These are phyloP conservation scores for Oryzias celebensis DNA, from an alignment of 2,113 vertebrate genomes.

Conservation along the genomic window DNA sequence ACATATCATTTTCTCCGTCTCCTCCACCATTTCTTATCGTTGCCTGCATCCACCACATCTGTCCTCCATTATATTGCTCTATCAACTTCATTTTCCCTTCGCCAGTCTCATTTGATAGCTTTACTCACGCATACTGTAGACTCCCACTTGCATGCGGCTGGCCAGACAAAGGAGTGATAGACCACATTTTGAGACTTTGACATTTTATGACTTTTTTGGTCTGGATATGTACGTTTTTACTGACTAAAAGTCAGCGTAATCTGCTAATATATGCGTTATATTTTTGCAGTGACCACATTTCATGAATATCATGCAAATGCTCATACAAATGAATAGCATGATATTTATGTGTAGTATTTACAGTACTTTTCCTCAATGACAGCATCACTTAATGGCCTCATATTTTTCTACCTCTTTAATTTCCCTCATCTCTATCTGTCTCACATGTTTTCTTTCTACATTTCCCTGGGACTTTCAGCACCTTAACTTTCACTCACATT, in stretches of 20 bases:
- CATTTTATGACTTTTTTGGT: conserved; percentile 42
- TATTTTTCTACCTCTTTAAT: not conserved
- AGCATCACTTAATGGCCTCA: conserved; percentile 34
- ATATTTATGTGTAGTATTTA: conserved; percentile 33
- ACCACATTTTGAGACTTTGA: conserved; percentile 35
- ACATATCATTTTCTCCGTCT: conserved; percentile 41
- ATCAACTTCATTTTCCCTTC: conserved; percentile 20
- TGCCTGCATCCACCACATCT: conserved; percentile 34
- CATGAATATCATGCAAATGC: not conserved
- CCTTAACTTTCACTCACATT: conserved; percentile 22
- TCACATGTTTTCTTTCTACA: conserved; percentile 13
- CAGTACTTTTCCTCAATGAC: conserved; percentile 47
- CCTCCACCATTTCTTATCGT: conserved; percentile 37
- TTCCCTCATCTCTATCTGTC: conserved; percentile 30
- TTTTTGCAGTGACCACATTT: conserved; percentile 26
- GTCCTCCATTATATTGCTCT: conserved; percentile 38
- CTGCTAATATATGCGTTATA: conserved; percentile 42
- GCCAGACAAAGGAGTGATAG: conserved; percentile 52
- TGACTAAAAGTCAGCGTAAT: conserved; percentile 68
- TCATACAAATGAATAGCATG: conserved; percentile 2
- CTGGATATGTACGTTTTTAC: conserved; percentile 63
- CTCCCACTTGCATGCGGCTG: conserved; percentile 4
- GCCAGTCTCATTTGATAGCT: conserved; percentile 32
- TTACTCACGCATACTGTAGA: conserved; percentile 20
- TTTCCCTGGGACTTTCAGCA: conserved; percentile 31